Evolutionary conservation across 2,888 invertebrate genomes (phyloP), one percentile per base, ranked within the genome.

Genomic region (Dicyrtomina minuta): DNA sequence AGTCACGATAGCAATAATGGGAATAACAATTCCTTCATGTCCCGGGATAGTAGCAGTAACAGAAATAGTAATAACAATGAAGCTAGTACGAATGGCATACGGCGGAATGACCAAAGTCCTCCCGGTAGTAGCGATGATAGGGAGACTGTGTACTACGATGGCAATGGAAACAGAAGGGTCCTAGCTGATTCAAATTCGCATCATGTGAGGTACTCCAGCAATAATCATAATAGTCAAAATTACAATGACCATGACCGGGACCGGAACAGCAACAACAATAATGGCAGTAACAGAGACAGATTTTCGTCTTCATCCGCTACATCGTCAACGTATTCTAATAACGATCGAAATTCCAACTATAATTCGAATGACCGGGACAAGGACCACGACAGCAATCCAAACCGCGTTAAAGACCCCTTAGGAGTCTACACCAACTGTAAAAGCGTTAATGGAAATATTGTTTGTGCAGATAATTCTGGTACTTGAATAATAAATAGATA

Each of bases 391-490:
- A 62, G 43, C 17, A 13, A 33, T 33, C 33, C 33, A 3, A 22
- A 20, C 17, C n/a, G 10, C 5, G 53, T 62, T 15, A 65, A 61
- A 8, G 77, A 78, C 67, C 75, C 76, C 0, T 17, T 76, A 24
- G 77, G 77, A 20, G 69, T 74, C 20, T 78, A 74, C 66, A 65
- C 60, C 5, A 74, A 74, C 43, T 78, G 77, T 55, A 61, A 70
- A 17, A 66, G 64, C 13, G 66, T 75, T 1, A 76, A 76, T 59
- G 72, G 72, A n/a, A 59, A 74, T 15, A 58, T 76, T 2, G 73
- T 75, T 20, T 78, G 77, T 67, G 76, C 77, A 1, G 77, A 78
- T 67, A 73, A 72, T 22, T 43, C 62, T 24, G 73, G 69, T 72
- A 68, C 20, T 49, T 12, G 49, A 33, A 44, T n/a, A 44, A n/a